Evolutionary conservation across 2,113 vertebrate species (phyloP).

Genomic region (Bagarius yarrelli): DNA sequence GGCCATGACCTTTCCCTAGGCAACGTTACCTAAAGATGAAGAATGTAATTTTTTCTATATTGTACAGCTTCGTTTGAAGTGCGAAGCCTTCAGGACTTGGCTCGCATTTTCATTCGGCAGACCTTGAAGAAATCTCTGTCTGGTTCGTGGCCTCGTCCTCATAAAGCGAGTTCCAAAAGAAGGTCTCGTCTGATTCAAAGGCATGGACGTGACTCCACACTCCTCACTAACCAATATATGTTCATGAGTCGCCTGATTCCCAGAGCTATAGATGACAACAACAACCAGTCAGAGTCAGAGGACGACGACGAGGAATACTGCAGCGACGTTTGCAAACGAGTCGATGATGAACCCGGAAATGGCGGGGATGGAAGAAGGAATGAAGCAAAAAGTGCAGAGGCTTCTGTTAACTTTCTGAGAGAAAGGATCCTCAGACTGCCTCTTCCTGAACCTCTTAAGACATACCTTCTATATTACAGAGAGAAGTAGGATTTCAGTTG

Average conservation of each 20-base stretch:
- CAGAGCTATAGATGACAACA: slow-evolving; percentile 76
- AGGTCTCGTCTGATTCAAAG: slow-evolving; percentile 69
- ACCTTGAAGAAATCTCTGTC: slow-evolving; percentile 74
- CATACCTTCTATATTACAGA: slow-evolving; percentile 85
- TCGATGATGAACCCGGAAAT: slow-evolving; percentile 36
- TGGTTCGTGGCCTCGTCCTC: slow-evolving; percentile 41
- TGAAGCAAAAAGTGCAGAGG: slow-evolving; percentile 65
- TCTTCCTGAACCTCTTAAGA: slow-evolving; percentile 83
- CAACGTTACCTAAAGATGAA: background rate
- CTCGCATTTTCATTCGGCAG: slow-evolving; percentile 80
- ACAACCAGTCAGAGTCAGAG: slow-evolving; percentile 68
- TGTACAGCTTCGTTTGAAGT: slow-evolving; percentile 71
- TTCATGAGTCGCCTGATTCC: slow-evolving; percentile 80
- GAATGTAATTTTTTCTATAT: background rate
- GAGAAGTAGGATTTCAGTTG: slow-evolving; percentile 71
- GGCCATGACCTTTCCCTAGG: background rate
- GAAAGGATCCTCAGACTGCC: slow-evolving; percentile 81
- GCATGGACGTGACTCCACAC: slow-evolving; percentile 74
- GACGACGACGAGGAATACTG: slow-evolving; percentile 66
- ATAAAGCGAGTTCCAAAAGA: slow-evolving; percentile 47
- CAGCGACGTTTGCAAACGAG: slow-evolving; percentile 32
- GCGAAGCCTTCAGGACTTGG: slow-evolving; percentile 82
- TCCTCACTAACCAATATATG: slow-evolving; percentile 82
- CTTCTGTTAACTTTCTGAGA: slow-evolving; percentile 77
- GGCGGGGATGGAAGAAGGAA: slow-evolving; percentile 67